Evolutionary conservation across 2,888 invertebrate genomes (phyloP), one percentile per base, ranked within the genome.

Genomic region (Entomobrya proxima): DNA sequence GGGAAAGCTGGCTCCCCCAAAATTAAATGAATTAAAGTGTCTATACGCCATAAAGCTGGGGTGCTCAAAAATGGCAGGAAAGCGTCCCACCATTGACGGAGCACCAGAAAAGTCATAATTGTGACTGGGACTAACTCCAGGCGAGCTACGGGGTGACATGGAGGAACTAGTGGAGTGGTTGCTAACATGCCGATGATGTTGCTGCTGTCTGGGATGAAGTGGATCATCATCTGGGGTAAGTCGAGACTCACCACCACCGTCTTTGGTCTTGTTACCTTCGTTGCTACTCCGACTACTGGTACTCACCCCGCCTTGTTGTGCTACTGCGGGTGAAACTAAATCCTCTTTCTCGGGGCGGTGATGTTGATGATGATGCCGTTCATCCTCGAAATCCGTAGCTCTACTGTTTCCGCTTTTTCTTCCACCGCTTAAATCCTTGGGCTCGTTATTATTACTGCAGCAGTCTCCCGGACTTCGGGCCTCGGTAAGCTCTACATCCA

Each of bases 41-140:
- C 89, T 87, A 79, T 90, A 90, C 24, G 89, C 89, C 88, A 90
- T 89, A 83, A 90, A 88, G 35, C 89, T 88, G 44, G 88, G 89
- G 67, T 89, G 90, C 32, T 90, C 90, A 78, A 90, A 88, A 64
- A 89, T 86, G 24, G 88, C 87, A 30, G 88, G 89, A 55, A 88
- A 89, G n/a, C 89, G 64, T 61, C 88, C 88, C 1, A 88, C 88
- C 88, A 89, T 88, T 18, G 88, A 87, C 7, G 88, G 88, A 72
- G 88, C 87, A 52, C 87, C 90, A 85, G 87, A 72, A 61, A 88
- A 89, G 67, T 89, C 88, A 67, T 85, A 90, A 21, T 74, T 85
- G 83, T 87, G 90, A 80, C 69, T 85, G 6, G 90, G 89, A 44
- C 88, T 88, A 9, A 89, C 37, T 52, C 87, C 87, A 2, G 89